phyloP scores from a whole-genome alignment of 1,140 invertebrate species.

The Monochamus saltuarius region DNA sequence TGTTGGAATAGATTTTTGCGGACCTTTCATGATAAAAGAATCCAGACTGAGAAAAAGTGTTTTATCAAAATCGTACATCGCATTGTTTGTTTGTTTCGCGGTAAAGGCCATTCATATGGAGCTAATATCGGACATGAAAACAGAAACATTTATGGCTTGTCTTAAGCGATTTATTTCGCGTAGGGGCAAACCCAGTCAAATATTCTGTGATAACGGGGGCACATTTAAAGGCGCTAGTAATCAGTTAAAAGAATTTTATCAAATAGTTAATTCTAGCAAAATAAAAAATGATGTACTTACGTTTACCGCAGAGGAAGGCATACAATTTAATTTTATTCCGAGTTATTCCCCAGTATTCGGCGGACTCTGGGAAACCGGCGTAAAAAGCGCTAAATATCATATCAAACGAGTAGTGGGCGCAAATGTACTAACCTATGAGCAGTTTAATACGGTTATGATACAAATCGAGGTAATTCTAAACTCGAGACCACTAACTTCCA shows the following conservation, averaged over 20 bases:
- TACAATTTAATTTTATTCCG: no score
- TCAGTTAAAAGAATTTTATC: constrained; percentile 49
- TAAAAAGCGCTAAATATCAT: constrained; percentile 14
- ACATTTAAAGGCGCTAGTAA: constrained; percentile 32
- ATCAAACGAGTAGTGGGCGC: constrained; percentile 2
- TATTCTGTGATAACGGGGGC: constrained; percentile 42
- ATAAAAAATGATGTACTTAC: constrained; percentile 38
- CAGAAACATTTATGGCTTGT: constrained; percentile 36
- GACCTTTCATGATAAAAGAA: no score
- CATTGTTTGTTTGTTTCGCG: no score
- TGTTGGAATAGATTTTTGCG: no score
- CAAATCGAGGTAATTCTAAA: constrained; percentile 45
- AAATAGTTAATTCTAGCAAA: constrained; percentile 41
- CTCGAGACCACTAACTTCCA: constrained; percentile 35
- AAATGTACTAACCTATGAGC: constrained; percentile 34
- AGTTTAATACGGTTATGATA: constrained; percentile 36
- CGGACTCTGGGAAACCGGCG: no score
- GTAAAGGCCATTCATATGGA: constrained; percentile 44
- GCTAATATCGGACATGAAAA: constrained; percentile 32
- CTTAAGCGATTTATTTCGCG: constrained; percentile 38
- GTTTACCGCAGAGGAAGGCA: no score
- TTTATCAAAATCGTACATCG: no score
- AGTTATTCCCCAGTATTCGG: no score
- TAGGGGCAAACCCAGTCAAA: constrained; percentile 20
- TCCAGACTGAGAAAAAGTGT: no score